These are phyloP conservation scores for Sinhomidia bicolor DNA, from an alignment of 2,888 invertebrate genomes.

Conservation along the genomic window DNA sequence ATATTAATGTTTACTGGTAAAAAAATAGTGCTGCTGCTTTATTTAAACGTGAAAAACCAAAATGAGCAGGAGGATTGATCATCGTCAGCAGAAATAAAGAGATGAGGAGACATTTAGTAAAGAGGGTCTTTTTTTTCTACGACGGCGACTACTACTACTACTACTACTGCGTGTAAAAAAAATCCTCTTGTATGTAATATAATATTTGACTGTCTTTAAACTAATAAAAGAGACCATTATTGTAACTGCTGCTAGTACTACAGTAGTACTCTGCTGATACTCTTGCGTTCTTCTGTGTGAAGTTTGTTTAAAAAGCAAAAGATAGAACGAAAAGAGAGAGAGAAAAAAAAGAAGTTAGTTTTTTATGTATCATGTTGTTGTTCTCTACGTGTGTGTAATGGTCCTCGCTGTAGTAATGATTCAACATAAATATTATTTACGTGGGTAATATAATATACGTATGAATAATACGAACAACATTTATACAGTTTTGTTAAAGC, in stretches of 20 bases:
- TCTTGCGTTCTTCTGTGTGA: background rate
- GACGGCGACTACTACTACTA: no score
- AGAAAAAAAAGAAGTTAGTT: no score
- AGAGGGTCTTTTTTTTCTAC: background rate
- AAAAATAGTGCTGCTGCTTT: background rate
- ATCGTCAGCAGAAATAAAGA: background rate
- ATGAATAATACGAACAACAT: no score
- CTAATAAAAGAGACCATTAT: background rate
- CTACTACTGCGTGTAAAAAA: background rate
- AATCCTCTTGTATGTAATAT: background rate
- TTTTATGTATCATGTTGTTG: background rate
- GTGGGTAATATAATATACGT: no score
- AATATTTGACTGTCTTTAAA: constrained; percentile 18
- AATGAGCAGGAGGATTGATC: background rate
- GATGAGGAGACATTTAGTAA: background rate
- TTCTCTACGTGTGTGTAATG: background rate
- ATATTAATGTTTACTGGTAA: no score
- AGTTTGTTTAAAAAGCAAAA: constrained; percentile 9
- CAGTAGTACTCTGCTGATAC: no score
- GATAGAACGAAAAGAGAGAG: no score
- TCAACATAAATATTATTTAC: no score
- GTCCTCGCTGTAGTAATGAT: no score
- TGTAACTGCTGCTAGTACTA: no score
- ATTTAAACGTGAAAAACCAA: background rate
- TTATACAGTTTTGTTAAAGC: no score